A percentile compares a stretch with the other conserved stretches of the same genome.
These are phyloP conservation scores for Tenebrio molitor DNA, from an alignment of 1,140 invertebrate genomes.

Conservation along the genomic window DNA sequence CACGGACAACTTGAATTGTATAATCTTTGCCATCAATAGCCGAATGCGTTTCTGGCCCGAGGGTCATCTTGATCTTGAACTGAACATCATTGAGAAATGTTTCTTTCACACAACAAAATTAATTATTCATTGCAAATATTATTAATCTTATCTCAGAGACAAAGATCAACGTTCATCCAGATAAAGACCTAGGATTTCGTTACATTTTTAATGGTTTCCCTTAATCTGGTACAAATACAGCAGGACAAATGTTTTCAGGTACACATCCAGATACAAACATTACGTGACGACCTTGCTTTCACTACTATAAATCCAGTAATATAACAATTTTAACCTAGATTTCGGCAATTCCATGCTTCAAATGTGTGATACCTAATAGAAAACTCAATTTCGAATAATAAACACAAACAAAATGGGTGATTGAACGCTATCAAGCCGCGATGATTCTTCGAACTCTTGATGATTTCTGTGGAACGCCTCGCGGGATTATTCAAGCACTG, in stretches of 20 bases:
- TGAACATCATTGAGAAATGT: conserved; percentile 5
- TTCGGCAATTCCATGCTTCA: conserved; percentile 19
- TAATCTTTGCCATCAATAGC: conserved; percentile 25
- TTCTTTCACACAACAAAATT: background rate
- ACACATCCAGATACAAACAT: conserved; percentile 30
- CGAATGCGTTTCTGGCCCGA: background rate
- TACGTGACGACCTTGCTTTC: conserved; percentile 46
- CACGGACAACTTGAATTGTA: conserved; percentile 10
- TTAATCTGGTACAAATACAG: conserved; percentile 13
- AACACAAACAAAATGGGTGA: conserved; percentile 10
- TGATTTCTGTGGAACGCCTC: background rate
- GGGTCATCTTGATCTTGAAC: conserved; percentile 7
- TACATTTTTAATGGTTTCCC: background rate
- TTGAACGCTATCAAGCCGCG: background rate
- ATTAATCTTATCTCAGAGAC: too few species aligned
- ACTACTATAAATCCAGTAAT: conserved; percentile 35
- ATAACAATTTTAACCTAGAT: conserved; percentile 46
- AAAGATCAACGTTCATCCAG: too few species aligned
- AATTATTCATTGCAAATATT: too few species aligned
- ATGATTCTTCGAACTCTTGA: background rate
- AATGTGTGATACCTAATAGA: conserved; percentile 9
- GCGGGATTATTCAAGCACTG: background rate
- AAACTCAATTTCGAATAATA: background rate
- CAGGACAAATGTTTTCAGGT: conserved; percentile 26
- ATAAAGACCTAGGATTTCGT: too few species aligned